A percentile compares a stretch with the other conserved stretches of the same genome.
phyloP scores from a whole-genome alignment of 2,113 vertebrate genomes.

The Calcarius ornatus region DNA sequence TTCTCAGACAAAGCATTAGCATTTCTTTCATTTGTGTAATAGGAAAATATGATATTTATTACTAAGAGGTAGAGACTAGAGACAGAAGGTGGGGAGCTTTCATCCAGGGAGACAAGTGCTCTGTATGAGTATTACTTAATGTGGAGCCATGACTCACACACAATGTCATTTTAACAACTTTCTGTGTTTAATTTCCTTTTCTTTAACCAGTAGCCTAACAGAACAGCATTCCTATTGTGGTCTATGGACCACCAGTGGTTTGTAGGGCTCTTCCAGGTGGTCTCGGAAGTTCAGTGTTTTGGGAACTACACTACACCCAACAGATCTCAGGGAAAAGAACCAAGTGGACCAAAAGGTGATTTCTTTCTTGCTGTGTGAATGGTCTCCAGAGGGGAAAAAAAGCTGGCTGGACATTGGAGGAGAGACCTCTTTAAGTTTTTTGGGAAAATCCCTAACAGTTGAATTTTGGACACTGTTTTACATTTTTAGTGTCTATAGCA shows the following conservation, averaged over 20 bases:
- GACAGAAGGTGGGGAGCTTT: background rate
- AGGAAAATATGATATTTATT: conserved; percentile 31
- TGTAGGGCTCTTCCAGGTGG: conserved; percentile 2
- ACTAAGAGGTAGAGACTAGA: background rate
- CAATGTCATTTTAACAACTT: conserved; percentile 39
- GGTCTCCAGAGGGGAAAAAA: background rate
- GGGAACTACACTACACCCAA: background rate
- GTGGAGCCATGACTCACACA: conserved; percentile 1
- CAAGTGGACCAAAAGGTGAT: background rate
- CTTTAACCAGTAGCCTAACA: conserved; percentile 16
- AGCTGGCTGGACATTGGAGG: background rate
- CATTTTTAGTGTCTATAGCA: background rate
- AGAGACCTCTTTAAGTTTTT: background rate
- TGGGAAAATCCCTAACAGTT: background rate
- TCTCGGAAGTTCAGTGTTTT: background rate
- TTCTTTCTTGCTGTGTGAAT: background rate
- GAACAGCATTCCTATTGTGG: background rate
- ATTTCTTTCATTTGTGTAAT: conserved; percentile 26
- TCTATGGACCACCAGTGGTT: conserved; percentile 3
- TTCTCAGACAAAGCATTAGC: conserved; percentile 34
- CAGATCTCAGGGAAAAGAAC: background rate
- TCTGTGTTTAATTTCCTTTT: conserved; percentile 56
- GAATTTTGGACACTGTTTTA: background rate
- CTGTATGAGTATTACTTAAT: background rate
- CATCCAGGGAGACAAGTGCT: background rate